Conservation (phyloP, 1,140 invertebrate genomes). For the Leguminivora glycinivorella region DNA sequence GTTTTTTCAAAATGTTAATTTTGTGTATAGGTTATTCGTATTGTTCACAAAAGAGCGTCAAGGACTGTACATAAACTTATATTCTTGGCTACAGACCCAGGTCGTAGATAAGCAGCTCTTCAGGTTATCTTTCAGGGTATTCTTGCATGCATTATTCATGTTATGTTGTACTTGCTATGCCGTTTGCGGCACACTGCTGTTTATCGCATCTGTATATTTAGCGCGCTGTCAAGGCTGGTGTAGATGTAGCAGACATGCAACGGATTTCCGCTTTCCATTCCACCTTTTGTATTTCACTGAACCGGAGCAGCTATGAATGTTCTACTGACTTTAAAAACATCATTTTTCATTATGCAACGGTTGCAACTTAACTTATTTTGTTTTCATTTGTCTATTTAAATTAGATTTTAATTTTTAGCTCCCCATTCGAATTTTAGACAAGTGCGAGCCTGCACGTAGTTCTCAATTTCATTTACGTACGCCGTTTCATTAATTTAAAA, state of each 20-base stretch:
- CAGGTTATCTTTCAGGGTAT: conserved; percentile 12
- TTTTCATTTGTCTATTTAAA: too few relatives aligned
- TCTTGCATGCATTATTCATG: conserved; percentile 5
- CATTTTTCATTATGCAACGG: background rate
- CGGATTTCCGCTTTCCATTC: conserved; percentile 7
- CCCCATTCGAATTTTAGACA: too few relatives aligned
- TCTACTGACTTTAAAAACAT: background rate
- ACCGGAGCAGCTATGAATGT: background rate
- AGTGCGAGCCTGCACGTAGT: too few relatives aligned
- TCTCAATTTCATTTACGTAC: too few relatives aligned
- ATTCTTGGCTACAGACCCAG: too few relatives aligned
- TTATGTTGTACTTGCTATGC: background rate
- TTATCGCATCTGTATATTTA: conserved; percentile 7
- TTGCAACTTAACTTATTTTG: background rate
- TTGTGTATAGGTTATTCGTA: too few relatives aligned
- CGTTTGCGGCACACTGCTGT: background rate
- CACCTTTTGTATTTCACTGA: background rate
- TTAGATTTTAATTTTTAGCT: too few relatives aligned
- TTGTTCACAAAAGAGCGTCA: too few relatives aligned
- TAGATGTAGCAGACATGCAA: conserved; percentile 3
- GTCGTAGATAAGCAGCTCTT: background rate
- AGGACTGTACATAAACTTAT: too few relatives aligned
- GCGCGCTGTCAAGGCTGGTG: conserved; percentile 1
- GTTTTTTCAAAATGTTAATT: too few relatives aligned
- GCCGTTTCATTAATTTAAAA: too few relatives aligned